Base-by-base conservation (phyloP, 2,113 vertebrate species). In the Cynocephalus volans region DNA sequence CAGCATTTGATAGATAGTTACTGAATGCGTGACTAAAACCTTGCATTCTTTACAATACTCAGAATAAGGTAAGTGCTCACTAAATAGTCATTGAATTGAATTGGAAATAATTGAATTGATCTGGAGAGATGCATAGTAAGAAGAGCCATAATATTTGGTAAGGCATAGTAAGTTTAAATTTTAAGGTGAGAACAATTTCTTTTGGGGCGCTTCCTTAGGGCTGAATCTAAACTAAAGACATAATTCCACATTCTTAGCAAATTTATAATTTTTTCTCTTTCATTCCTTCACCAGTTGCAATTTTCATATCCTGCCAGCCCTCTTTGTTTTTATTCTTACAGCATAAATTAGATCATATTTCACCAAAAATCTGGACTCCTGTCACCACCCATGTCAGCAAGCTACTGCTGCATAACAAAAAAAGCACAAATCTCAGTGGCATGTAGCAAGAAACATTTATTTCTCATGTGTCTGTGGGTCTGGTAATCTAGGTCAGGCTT, bases 161-260 rank as follows among this genome's bases (percentile, higher is more conserved):
- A 93, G 52, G 19, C 4, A 36, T 62, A 92, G 75, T 86, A 56
- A 86, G 15, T 85, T 81, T 93, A 80, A 70, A 90, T 79, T 70
- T 62, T 95, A 79, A 97, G 8, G 21, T 82, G 19, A 62, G 62
- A 89, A 21, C 15, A 85, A 62, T 65, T 97, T 93, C n/a, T 45
- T 73, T 87, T 92, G 56, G 23, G 86, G 82, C 28, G 56, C 50
- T 13, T 89, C 21, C 54, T 88, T 65, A 36, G 0, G 3, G 13
- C 6, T 77, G n/a, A 96, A 60, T 60, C 33, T 81, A 96, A 84
- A 93, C 31, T 48, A 24, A 65, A 45, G 9, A 41, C 33, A 23
- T 73, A 67, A 83, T 64, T 91, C 58, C 41, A 89, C 48, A 54
- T 82, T 83, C 80, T 28, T 69, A 67, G 26, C 10, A 88, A 80